Evolutionary conservation across 1,140 invertebrate species (phyloP), one percentile per base, ranked within the genome.

Genomic region (Eupeodes corollae): DNA sequence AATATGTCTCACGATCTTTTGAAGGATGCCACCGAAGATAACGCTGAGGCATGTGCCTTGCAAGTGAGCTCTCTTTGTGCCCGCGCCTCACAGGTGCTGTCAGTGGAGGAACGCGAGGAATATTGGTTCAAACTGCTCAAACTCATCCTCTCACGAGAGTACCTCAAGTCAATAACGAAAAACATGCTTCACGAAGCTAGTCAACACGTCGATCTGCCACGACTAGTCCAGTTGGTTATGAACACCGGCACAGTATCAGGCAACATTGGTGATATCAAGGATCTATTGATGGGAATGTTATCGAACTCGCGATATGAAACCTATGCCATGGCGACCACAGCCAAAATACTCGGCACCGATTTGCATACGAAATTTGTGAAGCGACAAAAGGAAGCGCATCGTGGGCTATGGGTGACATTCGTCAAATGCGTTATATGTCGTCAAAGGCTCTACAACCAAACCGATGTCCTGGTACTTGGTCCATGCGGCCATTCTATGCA

Each of bases 251-350:
- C 61, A 41, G 55, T 63, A 13, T 69, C 69, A 1, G 70, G 70
- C 38, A 72, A 63, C 51, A 73, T 73, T 52, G 73, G 73, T 6
- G 73, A 75, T 57, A 66, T 75, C 40, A 74, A 71, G 52, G 58
- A 61, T 39, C 57, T 74, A 42, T 51, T 75, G 6, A 63, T 72
- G 57, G 71, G 71, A 37, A 74, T 75, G 61, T 47, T 75, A 30
- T 59, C 60, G 19, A 72, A 73, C 56, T 73, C 70, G 9, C 54
- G 58, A 1, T 64, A 69, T 42, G 67, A 75, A 48, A 69, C 71
- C 5, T 56, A 72, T 18, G 58, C 73, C 12, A 41, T 73, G 6
- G 58, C 58, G 11, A 58, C 52, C 0, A 64, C 63, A 0, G 56
- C 67, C 3, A 64, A 68, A 33, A 38, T 66, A 9, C 48, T 72